These are phyloP conservation scores for Athalia circularis DNA, from an alignment of 2,888 invertebrate genomes.

Conservation along the genomic window DNA sequence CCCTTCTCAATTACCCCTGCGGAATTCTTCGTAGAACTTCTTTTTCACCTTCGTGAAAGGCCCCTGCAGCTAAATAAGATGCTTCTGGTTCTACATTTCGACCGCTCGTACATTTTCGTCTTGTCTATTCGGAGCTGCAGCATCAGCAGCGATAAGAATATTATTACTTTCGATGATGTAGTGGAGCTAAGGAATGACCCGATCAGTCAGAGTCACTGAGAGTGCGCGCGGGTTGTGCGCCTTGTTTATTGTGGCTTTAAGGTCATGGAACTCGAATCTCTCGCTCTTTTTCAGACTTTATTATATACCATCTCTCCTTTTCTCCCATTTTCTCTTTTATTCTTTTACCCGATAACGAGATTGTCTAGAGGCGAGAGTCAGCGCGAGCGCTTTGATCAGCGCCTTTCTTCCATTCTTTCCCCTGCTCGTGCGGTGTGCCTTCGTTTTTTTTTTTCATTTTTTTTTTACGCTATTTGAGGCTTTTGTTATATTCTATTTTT, in stretches of 20 bases:
- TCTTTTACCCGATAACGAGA: slow-evolving; percentile 34
- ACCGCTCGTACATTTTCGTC: too few relatives aligned
- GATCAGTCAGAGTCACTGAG: slow-evolving; percentile 19
- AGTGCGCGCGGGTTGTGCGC: neutral
- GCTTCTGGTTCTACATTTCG: too few relatives aligned
- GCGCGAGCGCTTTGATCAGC: slow-evolving; percentile 23
- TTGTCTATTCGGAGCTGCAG: too few relatives aligned
- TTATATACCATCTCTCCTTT: neutral
- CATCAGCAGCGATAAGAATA: neutral
- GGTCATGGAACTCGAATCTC: slow-evolving; percentile 30
- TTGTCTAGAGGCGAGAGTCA: slow-evolving; percentile 22
- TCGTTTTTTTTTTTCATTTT: neutral
- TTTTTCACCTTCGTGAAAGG: neutral
- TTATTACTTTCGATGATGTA: neutral
- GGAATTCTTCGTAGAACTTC: neutral
- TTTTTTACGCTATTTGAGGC: neutral
- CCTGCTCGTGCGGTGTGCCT: too few relatives aligned
- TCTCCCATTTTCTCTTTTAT: neutral
- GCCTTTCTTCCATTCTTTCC: slow-evolving; percentile 13
- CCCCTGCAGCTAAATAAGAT: too few relatives aligned
- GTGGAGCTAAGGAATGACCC: slow-evolving; percentile 21
- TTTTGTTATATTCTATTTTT: neutral
- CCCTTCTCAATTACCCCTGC: neutral
- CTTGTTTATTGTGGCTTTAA: slow-evolving; percentile 29
- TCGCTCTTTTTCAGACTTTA: neutral